These are phyloP conservation scores for Syngnathus rostellatus DNA, from an alignment of 2,797 vertebrate species.

Conservation along the genomic window DNA sequence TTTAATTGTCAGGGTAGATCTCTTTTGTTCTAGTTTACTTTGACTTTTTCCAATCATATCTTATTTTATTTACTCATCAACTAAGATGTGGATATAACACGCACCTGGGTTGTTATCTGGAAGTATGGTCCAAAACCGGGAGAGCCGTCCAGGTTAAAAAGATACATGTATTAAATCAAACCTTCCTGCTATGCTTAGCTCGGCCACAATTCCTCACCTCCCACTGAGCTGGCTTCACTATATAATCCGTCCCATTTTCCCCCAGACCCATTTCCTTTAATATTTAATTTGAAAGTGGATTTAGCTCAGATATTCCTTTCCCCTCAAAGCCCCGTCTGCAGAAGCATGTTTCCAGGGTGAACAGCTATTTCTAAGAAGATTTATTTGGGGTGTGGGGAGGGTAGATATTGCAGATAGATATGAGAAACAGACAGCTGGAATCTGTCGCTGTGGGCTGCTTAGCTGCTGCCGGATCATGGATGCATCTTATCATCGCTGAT, in stretches of 20 bases:
- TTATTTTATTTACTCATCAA: too few species aligned
- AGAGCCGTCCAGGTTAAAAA: too few species aligned
- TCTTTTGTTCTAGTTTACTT: background rate
- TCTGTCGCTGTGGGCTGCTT: constrained; percentile 48
- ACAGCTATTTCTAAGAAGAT: constrained; percentile 4
- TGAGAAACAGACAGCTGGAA: constrained; percentile 56
- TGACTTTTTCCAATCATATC: background rate
- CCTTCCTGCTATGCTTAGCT: too few species aligned
- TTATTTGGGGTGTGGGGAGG: constrained; percentile 26
- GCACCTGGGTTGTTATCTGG: too few species aligned
- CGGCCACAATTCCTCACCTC: background rate
- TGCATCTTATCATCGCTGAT: constrained; percentile 36
- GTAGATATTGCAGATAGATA: constrained; percentile 59
- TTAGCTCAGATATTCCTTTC: background rate
- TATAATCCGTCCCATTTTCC: background rate
- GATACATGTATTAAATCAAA: too few species aligned
- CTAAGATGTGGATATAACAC: too few species aligned
- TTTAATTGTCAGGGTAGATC: background rate
- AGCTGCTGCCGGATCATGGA: constrained; percentile 29
- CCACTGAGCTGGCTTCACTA: background rate
- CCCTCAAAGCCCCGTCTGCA: constrained; percentile 4
- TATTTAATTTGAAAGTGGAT: background rate
- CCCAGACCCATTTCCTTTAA: background rate
- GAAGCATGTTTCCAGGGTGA: constrained; percentile 7
- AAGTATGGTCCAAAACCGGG: too few species aligned